phyloP scores from a whole-genome alignment of 2,797 vertebrate genomes.

The Champsocephalus gunnari region DNA sequence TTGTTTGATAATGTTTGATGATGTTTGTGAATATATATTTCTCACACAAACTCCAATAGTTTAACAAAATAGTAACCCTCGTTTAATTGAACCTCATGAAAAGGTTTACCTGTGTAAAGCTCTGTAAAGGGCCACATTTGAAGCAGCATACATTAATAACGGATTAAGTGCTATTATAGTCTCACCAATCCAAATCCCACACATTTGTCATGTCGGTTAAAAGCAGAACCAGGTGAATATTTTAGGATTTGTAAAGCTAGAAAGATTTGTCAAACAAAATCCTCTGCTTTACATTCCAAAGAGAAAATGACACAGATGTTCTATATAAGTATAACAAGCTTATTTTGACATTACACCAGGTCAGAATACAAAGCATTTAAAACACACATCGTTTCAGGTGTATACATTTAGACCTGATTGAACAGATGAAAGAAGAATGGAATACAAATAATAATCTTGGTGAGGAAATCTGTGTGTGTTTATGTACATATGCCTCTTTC shows the following conservation, averaged over 20 bases:
- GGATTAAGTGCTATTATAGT: slow-evolving; percentile 25
- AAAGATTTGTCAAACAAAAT: slow-evolving; percentile 35
- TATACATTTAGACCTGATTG: neutral
- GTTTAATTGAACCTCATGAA: slow-evolving; percentile 18
- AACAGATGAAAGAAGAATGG: no score
- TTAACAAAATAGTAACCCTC: neutral
- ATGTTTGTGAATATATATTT: neutral
- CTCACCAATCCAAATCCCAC: neutral
- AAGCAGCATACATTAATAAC: slow-evolving; percentile 24
- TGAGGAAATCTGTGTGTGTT: neutral
- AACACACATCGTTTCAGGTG: neutral
- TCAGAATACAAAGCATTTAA: slow-evolving; percentile 26
- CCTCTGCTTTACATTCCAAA: slow-evolving; percentile 27
- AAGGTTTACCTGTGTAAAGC: slow-evolving; percentile 12
- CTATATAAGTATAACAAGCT: slow-evolving; percentile 28
- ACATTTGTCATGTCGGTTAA: slow-evolving; percentile 26
- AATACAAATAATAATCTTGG: neutral
- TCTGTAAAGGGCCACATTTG: slow-evolving; percentile 4
- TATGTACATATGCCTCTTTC: neutral
- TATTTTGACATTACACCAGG: slow-evolving; percentile 21
- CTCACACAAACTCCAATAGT: neutral
- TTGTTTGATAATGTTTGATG: no score
- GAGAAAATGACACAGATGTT: slow-evolving; percentile 26
- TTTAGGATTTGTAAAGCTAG: slow-evolving; percentile 14
- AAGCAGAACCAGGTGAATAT: slow-evolving; percentile 30